Conservation (phyloP, 1,140 invertebrate genomes). For the Triops cancriformis region DNA sequence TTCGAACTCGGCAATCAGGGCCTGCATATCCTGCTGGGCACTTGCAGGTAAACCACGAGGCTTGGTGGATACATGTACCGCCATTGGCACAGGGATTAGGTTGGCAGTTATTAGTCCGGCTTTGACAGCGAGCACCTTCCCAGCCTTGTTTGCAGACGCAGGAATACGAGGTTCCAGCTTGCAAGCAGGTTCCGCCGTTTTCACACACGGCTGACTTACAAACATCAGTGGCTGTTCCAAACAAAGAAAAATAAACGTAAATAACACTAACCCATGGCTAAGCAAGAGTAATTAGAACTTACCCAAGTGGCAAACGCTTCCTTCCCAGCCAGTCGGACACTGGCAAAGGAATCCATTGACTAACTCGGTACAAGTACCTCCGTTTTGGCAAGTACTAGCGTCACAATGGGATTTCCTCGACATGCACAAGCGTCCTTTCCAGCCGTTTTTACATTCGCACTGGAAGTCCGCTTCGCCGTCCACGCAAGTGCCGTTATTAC, state of each 20-base stretch:
- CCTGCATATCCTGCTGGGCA: constrained; percentile 65
- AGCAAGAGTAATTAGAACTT: constrained; percentile 31
- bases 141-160: constrained; percentile 36
- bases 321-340: constrained; percentile 72
- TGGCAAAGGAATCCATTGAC: constrained; percentile 64
- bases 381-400: constrained; percentile 68
- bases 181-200: constrained; percentile 40
- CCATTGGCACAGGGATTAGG: constrained; percentile 42
- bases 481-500: constrained; percentile 36
- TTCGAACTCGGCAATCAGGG: constrained; percentile 71
- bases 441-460: constrained; percentile 49
- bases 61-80: constrained; percentile 55
- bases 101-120: constrained; percentile 31
- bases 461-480: constrained; percentile 35
- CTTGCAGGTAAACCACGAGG: constrained; percentile 61
- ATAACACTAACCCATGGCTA: background rate
- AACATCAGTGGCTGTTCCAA: background rate
- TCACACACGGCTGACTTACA: constrained; percentile 37
- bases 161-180: constrained; percentile 36
- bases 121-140: constrained; percentile 33
- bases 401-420: constrained; percentile 55
- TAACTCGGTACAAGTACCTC: constrained; percentile 66
- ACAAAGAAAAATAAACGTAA: background rate
- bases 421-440: constrained; percentile 68
- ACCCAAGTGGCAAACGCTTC: constrained; percentile 65